Evolutionary conservation across 2,888 invertebrate species (phyloP).

Genomic region (Pheosia tremula): DNA sequence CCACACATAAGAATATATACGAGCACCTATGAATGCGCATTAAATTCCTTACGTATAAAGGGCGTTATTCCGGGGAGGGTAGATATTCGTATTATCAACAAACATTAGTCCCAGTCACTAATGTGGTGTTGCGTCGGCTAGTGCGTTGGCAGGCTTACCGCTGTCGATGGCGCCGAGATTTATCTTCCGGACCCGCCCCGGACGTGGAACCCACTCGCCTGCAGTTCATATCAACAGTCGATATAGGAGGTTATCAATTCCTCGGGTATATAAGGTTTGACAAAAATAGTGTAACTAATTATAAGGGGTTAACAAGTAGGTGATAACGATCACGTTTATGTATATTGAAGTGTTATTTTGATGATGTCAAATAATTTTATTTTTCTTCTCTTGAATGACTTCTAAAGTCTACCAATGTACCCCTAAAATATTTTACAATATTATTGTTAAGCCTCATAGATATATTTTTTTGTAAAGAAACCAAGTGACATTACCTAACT

Average conservation of each 20-base stretch:
- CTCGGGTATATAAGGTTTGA: too few species aligned
- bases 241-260: slow-evolving; percentile 27
- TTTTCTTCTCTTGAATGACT: slow-evolving; percentile 45
- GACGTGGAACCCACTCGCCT: slow-evolving; percentile 28
- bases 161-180: slow-evolving; percentile 67
- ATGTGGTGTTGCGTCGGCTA: slow-evolving; percentile 56
- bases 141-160: slow-evolving; percentile 58
- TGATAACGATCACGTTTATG: too few species aligned
- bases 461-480: slow-evolving; percentile 23
- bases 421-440: too few species aligned
- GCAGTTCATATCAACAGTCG: slow-evolving; percentile 56
- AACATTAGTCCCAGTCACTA: slow-evolving; percentile 61
- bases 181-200: slow-evolving; percentile 57
- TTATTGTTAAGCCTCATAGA: too few species aligned
- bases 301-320: too few species aligned
- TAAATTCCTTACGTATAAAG: slow-evolving; percentile 17
- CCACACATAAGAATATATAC: too few species aligned
- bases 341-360: too few species aligned
- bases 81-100: slow-evolving; percentile 52
- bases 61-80: slow-evolving; percentile 35
- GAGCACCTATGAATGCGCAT: background rate
- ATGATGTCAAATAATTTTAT: slow-evolving; percentile 31
- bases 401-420: too few species aligned
- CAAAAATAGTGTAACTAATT: too few species aligned
- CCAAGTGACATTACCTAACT: slow-evolving; percentile 14